Evolutionary conservation across 2,888 invertebrate genomes (phyloP).

Genomic region (Macrophya annulata): DNA sequence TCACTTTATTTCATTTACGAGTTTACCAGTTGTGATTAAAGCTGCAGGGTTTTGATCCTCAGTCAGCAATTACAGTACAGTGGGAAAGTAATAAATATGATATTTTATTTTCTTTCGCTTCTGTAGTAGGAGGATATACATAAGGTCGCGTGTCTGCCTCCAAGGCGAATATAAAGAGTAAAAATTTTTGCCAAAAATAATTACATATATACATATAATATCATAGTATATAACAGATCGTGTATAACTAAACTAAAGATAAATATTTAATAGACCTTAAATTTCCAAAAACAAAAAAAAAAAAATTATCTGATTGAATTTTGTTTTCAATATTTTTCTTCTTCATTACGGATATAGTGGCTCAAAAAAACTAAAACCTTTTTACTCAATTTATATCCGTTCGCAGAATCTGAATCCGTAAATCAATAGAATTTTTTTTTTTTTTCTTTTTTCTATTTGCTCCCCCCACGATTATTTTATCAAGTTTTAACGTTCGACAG

Average conservation of each 20-base stretch:
- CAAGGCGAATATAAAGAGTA: neutral
- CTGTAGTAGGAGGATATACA: neutral
- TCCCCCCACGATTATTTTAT: neutral
- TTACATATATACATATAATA: too few relatives aligned
- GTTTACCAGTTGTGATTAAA: neutral
- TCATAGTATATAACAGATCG: too few relatives aligned
- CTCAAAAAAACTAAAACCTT: too few relatives aligned
- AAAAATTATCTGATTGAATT: neutral
- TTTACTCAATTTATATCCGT: neutral
- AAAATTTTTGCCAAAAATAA: neutral
- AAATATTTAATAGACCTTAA: too few relatives aligned
- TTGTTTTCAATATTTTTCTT: neutral
- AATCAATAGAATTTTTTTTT: neutral
- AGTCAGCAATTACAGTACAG: neutral
- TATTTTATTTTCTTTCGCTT: slow-evolving; percentile 19
- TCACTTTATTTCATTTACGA: neutral
- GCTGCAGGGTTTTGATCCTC: neutral
- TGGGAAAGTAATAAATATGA: slow-evolving; percentile 26
- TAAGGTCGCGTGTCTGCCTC: slow-evolving; percentile 31
- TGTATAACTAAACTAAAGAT: too few relatives aligned
- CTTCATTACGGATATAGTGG: too few relatives aligned
- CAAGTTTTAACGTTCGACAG: neutral
- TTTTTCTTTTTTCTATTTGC: too few relatives aligned
- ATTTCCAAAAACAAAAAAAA: too few relatives aligned
- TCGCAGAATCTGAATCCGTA: neutral